Conservation (phyloP, 1,140 invertebrate genomes). For the Cotesia glomerata region DNA sequence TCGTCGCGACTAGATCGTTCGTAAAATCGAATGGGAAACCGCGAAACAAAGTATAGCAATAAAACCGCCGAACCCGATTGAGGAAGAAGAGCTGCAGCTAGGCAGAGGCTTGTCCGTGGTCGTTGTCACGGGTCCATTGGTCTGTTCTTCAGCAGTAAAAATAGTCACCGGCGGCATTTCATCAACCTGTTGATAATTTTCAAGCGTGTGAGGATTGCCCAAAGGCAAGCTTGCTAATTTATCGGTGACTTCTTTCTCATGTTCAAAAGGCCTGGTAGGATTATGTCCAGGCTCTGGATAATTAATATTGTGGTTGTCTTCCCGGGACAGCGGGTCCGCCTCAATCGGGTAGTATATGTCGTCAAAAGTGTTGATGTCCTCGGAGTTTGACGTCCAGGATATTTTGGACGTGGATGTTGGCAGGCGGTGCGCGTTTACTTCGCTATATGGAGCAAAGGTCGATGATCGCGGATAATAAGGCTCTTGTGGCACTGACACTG, state of each 20-base stretch:
- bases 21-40: conserved; percentile 13
- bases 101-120: conserved; percentile 36
- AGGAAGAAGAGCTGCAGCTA: conserved; percentile 30
- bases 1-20: conserved; percentile 11
- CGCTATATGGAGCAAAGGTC: conserved; percentile 13
- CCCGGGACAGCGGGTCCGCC: neutral
- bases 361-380: neutral
- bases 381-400: conserved; percentile 15
- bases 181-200: conserved; percentile 41
- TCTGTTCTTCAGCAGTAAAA: neutral
- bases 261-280: too few species aligned
- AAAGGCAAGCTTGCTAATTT: too few species aligned
- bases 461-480: conserved; percentile 19
- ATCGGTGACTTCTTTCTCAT: too few species aligned
- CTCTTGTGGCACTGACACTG: neutral
- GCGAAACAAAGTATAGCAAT: conserved; percentile 4
- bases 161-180: conserved; percentile 6
- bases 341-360: conserved; percentile 19
- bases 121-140: neutral
- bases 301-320: too few species aligned
- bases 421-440: neutral
- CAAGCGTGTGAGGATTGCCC: conserved; percentile 32
- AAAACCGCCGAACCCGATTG: neutral
- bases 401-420: neutral
- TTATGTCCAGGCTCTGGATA: too few species aligned